phyloP scores from a whole-genome alignment of 2,797 vertebrate species.

The Phalanger gymnotis region DNA sequence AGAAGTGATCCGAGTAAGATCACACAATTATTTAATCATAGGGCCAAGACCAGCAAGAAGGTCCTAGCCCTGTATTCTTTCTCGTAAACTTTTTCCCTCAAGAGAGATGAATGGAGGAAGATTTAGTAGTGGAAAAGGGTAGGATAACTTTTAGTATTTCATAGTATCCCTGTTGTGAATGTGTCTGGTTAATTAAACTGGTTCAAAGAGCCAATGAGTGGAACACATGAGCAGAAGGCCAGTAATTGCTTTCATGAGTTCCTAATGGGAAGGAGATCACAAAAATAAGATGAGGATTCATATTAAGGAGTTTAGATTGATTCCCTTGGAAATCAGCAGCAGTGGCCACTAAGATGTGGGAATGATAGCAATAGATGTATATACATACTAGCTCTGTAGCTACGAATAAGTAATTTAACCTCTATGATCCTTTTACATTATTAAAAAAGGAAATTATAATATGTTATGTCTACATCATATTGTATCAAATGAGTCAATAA shows the following conservation, averaged over 20 bases:
- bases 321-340: neutral
- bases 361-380: neutral
- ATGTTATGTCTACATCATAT: neutral
- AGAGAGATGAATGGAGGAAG: neutral
- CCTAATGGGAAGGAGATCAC: neutral
- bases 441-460: neutral
- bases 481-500: neutral
- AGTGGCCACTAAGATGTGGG: neutral
- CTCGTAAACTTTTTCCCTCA: neutral
- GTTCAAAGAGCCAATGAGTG: neutral
- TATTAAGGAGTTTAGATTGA: neutral
- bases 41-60: neutral
- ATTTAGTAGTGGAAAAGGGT: neutral
- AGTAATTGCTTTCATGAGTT: neutral
- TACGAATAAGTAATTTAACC: neutral
- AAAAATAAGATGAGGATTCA: neutral
- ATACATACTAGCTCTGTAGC: neutral
- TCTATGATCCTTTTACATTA: neutral
- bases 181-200: neutral
- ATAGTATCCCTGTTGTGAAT: neutral
- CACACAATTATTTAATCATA: neutral
- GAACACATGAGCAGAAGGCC: neutral
- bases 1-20: neutral
- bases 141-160: neutral
- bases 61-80: neutral